These are phyloP conservation scores for Callyntrura sp. DNA, from an alignment of 2,888 invertebrate genomes.

Conservation along the genomic window DNA sequence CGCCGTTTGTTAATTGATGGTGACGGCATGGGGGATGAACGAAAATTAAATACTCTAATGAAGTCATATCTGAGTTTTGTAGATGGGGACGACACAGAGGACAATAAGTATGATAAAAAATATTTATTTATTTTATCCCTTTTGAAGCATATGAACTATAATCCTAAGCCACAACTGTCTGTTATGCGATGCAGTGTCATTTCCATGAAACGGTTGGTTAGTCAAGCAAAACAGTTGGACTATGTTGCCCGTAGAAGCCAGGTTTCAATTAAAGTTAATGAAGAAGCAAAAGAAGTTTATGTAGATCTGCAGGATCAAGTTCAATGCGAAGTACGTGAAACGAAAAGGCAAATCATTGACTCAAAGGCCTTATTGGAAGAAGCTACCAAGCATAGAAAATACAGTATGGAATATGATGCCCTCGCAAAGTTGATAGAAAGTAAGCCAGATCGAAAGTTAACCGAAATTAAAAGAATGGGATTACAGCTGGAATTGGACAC, in stretches of 20 bases:
- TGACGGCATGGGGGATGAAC: conserved; percentile 98
- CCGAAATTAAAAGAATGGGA: conserved; percentile 89
- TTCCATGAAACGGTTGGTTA: conserved; percentile 92
- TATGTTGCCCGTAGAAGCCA: conserved; percentile 94
- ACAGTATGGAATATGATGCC: conserved; percentile 97
- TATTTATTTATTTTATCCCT: no score
- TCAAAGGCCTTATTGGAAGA: conserved; percentile 88
- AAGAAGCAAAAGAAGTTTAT: conserved; percentile 94
- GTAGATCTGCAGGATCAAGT: conserved; percentile 91
- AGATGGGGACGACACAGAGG: conserved; percentile 43
- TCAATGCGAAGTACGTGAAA: conserved; percentile 91
- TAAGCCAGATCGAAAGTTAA: conserved; percentile 95
- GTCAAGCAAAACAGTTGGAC: conserved; percentile 94
- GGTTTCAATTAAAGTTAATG: conserved; percentile 92
- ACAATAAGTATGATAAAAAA: conserved; percentile 55
- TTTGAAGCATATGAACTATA: no score
- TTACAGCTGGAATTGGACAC: conserved; percentile 91
- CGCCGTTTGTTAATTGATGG: conserved; percentile 97
- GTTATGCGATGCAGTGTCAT: no score
- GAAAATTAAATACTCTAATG: conserved; percentile 93
- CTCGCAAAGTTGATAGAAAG: conserved; percentile 95
- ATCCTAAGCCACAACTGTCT: no score
- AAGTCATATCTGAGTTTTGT: conserved; percentile 88
- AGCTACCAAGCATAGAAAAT: conserved; percentile 88
- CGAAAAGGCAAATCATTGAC: conserved; percentile 92